phyloP scores from a whole-genome alignment of 2,888 invertebrate species.

The Lathronympha strigana region DNA sequence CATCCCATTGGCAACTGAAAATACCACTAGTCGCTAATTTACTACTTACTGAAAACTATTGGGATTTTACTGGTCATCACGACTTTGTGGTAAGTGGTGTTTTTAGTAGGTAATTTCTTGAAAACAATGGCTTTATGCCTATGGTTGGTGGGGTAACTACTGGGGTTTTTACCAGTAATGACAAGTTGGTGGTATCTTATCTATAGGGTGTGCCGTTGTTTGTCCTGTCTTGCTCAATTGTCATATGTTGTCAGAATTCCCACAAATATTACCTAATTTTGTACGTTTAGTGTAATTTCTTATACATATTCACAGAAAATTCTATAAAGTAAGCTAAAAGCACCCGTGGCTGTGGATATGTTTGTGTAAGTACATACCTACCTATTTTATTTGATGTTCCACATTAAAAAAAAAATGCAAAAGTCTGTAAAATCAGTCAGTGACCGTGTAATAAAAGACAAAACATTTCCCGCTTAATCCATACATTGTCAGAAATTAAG shows the following conservation, averaged over 20 bases:
- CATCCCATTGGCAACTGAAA: neutral
- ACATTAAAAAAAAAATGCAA: neutral
- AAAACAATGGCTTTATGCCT: no score
- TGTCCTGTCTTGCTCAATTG: neutral
- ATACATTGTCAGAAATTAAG: constrained; percentile 10
- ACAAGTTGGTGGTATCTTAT: neutral
- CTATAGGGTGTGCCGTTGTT: neutral
- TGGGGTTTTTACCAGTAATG: neutral
- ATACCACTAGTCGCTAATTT: neutral
- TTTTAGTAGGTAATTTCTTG: no score
- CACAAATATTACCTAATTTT: no score
- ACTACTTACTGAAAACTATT: neutral
- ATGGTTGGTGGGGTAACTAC: no score
- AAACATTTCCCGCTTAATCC: neutral
- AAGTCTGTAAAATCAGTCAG: neutral
- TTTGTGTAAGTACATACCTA: no score
- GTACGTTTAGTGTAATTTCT: no score
- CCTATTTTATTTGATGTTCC: no score
- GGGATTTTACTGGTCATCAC: neutral
- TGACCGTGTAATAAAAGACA: neutral
- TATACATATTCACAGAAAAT: no score
- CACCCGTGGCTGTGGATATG: no score
- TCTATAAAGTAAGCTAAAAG: no score
- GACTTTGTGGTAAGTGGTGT: no score
- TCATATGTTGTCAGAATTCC: no score